These are phyloP conservation scores for Chromobotia macracanthus DNA, from an alignment of 2,797 vertebrate genomes.

Conservation along the genomic window DNA sequence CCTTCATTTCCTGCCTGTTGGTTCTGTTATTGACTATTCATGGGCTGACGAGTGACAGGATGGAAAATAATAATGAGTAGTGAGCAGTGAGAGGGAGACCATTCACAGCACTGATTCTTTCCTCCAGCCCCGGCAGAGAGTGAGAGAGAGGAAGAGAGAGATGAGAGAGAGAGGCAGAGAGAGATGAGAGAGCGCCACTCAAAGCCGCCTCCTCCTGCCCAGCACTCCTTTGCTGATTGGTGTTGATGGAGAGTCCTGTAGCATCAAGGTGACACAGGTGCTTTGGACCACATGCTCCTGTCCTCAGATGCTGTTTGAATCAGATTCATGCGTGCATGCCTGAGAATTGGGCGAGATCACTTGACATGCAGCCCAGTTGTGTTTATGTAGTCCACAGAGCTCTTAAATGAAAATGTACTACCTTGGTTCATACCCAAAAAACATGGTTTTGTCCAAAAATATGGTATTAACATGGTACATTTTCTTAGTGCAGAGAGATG, in stretches of 20 bases:
- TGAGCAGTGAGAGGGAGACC: constrained; percentile 49
- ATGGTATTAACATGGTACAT: too few species aligned
- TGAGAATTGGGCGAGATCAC: not conserved
- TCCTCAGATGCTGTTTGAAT: constrained; percentile 3
- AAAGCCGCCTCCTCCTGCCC: constrained; percentile 39
- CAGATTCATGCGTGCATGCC: not conserved
- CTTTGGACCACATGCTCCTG: constrained; percentile 37
- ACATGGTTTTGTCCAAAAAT: too few species aligned
- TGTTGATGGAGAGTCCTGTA: constrained; percentile 53
- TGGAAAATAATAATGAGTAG: constrained; percentile 57
- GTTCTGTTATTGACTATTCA: constrained; percentile 65
- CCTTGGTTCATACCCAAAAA: too few species aligned
- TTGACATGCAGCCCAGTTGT: not conserved
- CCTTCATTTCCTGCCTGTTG: constrained; percentile 62
- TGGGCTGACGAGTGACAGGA: constrained; percentile 56
- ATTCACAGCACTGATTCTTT: constrained; percentile 56
- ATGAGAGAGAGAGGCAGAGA: too few species aligned
- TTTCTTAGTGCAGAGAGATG: not conserved
- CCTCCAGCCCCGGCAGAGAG: constrained; percentile 29
- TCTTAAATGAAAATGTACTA: too few species aligned
- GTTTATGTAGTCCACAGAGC: not conserved
- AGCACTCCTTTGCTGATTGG: constrained; percentile 54
- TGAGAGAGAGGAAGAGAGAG: constrained; percentile 13
- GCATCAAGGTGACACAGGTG: constrained; percentile 59
- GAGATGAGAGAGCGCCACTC: too few species aligned